Evolutionary conservation across 2,113 vertebrate species (phyloP).

Genomic region (Toxotes jaculatrix): DNA sequence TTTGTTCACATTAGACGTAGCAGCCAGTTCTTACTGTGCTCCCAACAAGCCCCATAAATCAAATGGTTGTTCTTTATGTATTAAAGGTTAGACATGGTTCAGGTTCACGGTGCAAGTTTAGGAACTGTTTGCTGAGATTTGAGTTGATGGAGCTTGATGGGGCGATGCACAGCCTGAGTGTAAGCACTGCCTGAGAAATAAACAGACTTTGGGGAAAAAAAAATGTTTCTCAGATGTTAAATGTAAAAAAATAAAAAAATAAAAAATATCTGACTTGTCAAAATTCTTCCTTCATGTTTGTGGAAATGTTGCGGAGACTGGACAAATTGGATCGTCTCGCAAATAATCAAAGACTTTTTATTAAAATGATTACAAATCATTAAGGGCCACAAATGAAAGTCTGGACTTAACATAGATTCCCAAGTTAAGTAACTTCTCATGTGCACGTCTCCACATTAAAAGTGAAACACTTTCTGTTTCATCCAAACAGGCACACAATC

Average conservation of each 20-base stretch:
- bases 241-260: too few relatives aligned
- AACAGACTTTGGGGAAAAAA: background rate
- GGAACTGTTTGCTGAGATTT: conserved; percentile 6
- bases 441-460: background rate
- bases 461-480: background rate
- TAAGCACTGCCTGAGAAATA: background rate
- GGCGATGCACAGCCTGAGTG: background rate
- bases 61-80: background rate
- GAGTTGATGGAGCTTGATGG: background rate
- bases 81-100: conserved; percentile 8
- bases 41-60: background rate
- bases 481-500: conserved; percentile 21
- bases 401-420: too few relatives aligned
- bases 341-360: too few relatives aligned
- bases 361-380: too few relatives aligned
- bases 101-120: background rate
- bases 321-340: background rate
- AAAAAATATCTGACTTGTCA: background rate
- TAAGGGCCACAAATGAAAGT: background rate
- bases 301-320: background rate
- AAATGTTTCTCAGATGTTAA: background rate
- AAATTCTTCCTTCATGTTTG: background rate
- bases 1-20: background rate
- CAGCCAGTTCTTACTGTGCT: background rate
- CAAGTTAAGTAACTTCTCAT: background rate